A percentile compares a stretch with the other conserved stretches of the same genome.
Conservation (phyloP, 2,888 invertebrate genomes). For the Drosophila phalerata region DNA sequence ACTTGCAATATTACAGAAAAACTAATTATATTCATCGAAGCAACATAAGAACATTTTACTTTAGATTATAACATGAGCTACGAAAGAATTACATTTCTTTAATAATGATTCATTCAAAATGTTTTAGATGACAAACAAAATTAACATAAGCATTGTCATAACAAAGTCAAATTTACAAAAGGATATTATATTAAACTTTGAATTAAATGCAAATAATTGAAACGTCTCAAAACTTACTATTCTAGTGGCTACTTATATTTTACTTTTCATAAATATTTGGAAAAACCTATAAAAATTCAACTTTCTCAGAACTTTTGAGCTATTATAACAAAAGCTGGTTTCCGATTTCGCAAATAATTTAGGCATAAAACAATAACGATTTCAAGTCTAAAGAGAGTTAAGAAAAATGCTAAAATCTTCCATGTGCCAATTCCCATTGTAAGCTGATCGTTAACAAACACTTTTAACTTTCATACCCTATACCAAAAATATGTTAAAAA, state of each 20-base stretch:
- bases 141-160: no score
- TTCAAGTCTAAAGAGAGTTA: not conserved
- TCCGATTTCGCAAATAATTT: slow-evolving; percentile 33
- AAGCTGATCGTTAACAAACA: slow-evolving; percentile 30
- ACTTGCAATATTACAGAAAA: not conserved
- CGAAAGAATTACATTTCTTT: not conserved
- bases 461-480: slow-evolving; percentile 31
- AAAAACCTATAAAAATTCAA: not conserved
- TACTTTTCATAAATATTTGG: no score
- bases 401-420: slow-evolving; percentile 16
- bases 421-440: slow-evolving; percentile 58
- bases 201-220: not conserved
- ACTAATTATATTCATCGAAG: no score
- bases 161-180: no score
- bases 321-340: not conserved
- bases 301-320: not conserved
- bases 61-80: no score
- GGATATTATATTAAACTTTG: no score
- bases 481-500: not conserved
- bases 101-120: not conserved
- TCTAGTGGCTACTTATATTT: no score
- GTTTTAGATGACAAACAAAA: not conserved
- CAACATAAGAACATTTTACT: no score
- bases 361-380: slow-evolving; percentile 28
- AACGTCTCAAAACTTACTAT: not conserved